Base-by-base conservation (phyloP, 2,888 invertebrate species). In the Itoplectis maculator region DNA sequence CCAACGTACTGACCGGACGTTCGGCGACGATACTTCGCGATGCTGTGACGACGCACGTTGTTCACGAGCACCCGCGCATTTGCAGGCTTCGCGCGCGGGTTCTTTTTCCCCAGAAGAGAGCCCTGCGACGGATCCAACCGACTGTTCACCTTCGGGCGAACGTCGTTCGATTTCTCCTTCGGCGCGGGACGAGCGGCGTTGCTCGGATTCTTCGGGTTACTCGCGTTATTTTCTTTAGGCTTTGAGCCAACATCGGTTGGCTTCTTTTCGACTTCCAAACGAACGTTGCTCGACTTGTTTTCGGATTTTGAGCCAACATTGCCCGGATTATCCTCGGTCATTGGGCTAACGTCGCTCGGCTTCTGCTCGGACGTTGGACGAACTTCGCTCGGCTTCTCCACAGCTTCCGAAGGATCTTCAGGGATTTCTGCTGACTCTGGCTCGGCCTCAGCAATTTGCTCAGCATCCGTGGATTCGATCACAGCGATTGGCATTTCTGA, bases 1-100 rank as follows among this genome's bases (percentile, higher is more conserved):
- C 94, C 94, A 4, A 94, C 89, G 79, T 91, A 94, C 29, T 92
- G 88, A n/a, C 87, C 89, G 15, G 83, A 86, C 40, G 29, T 5
- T 29, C 47, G 74, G 0, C 82, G 86, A 69, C 82, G 73, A 72
- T 85, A 86, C 47, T 75, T 83, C 8, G 87, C 56, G 6, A 56
- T 56, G 37, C 83, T 83, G 49, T 72, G 47, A 18, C 83, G 80
- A 15, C 83, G 83, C 0, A 68, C 69, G 8, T 63, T 63, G 3
- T 73, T 69, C 20, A 80, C 74, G 7, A 77, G 56, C 2, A 80
- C 80, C 13, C 45, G 42, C 2, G 72, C 6, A 11, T 15, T 47
- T 1, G 35, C 35, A 7, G 68, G 63, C 40, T 47, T 79, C 8
- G 9, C 2, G n/a, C 23, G 9, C n/a, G 23, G 6, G 0, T 56